phyloP scores from a whole-genome alignment of 2,888 invertebrate species.

The Nomada goodeniana region DNA sequence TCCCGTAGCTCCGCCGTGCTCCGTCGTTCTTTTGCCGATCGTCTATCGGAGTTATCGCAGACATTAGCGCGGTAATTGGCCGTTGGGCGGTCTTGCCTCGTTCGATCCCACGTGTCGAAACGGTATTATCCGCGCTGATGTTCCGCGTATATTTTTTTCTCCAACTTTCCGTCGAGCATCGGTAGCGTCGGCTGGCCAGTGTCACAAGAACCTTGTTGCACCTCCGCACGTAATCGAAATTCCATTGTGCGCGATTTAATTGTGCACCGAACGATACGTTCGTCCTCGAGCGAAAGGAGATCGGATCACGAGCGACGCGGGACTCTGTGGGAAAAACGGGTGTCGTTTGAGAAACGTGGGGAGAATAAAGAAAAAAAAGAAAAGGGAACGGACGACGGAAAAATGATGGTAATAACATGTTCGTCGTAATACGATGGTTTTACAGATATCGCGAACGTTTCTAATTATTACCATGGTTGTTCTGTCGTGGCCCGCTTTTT shows the following conservation, averaged over 20 bases:
- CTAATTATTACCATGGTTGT: constrained; percentile 42
- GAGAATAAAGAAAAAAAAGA: not conserved
- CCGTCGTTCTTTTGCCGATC: not conserved
- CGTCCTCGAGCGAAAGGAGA: not conserved
- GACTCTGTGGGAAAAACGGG: not conserved
- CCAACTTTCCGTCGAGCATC: not conserved
- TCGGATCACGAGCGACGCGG: not conserved
- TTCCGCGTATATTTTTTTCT: constrained; percentile 11
- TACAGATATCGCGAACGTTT: constrained; percentile 33
- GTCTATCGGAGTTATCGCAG: constrained; percentile 13
- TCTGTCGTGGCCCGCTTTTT: constrained; percentile 14
- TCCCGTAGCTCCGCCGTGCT: not conserved
- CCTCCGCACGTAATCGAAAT: constrained; percentile 46
- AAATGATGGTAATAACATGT: constrained; percentile 40
- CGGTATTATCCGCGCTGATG: not conserved
- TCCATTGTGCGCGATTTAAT: constrained; percentile 51
- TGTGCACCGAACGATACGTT: constrained; percentile 13
- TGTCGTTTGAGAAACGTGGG: not conserved
- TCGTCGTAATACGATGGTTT: constrained; percentile 26
- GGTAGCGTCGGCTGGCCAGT: not conserved
- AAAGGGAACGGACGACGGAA: constrained; percentile 11
- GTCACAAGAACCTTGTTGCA: constrained; percentile 47
- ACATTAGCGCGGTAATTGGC: constrained; percentile 23
- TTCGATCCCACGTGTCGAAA: constrained; percentile 5
- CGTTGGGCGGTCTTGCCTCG: not conserved